These are phyloP conservation scores for Limnephilus marmoratus DNA, from an alignment of 2,888 invertebrate species.

Conservation along the genomic window DNA sequence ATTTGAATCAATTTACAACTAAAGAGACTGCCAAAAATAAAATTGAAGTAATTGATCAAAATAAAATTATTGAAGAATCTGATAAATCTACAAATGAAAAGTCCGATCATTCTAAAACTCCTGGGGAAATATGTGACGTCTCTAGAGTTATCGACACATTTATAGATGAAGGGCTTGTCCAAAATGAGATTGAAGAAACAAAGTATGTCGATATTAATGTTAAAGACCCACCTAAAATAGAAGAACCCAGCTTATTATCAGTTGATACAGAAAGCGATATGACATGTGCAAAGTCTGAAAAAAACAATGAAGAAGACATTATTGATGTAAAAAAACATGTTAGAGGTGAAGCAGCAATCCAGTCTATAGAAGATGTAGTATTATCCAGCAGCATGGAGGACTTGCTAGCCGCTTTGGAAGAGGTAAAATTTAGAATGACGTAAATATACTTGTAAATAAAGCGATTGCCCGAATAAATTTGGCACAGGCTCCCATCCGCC, in stretches of 20 bases:
- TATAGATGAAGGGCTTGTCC: not conserved
- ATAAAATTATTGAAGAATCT: not conserved
- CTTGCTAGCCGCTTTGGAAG: constrained; percentile 27
- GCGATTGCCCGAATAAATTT: constrained; percentile 51
- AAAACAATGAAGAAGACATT: not conserved
- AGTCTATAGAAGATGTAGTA: not conserved
- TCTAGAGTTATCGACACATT: not conserved
- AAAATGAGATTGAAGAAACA: not conserved
- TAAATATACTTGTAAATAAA: constrained; percentile 48
- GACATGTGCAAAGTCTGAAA: not conserved
- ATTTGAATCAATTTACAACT: not conserved
- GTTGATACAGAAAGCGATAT: not conserved
- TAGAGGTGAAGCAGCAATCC: not conserved
- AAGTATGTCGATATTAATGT: not conserved
- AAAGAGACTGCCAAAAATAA: not conserved
- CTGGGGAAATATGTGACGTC: not conserved
- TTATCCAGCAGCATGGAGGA: constrained; percentile 36
- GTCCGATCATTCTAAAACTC: not conserved
- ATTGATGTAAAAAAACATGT: not conserved
- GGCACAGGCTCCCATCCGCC: constrained; percentile 44
- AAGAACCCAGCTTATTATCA: not conserved
- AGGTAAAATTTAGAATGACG: constrained; percentile 48
- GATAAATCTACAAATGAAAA: not conserved
- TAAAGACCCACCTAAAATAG: not conserved
- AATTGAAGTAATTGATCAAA: not conserved